These are phyloP conservation scores for Cistogaster globosa DNA, from an alignment of 2,888 invertebrate genomes.

Conservation along the genomic window DNA sequence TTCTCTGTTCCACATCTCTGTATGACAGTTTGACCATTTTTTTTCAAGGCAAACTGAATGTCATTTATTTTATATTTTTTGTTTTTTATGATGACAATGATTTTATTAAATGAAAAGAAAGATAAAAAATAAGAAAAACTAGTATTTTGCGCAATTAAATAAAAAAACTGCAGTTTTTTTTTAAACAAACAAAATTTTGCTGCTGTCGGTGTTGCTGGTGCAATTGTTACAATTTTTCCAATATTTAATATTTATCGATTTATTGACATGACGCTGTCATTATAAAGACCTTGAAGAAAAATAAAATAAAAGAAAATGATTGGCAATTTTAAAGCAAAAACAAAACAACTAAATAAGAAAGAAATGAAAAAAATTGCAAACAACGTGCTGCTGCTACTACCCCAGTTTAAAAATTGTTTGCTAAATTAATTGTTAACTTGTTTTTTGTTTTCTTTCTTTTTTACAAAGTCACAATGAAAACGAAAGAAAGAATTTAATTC, in stretches of 20 bases:
- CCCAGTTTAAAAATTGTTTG: constrained; percentile 43
- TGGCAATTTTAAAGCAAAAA: constrained; percentile 9
- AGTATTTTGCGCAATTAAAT: too few relatives aligned
- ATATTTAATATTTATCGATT: constrained; percentile 56
- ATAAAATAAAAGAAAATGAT: constrained; percentile 21
- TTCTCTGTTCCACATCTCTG: too few relatives aligned
- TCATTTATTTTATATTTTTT: too few relatives aligned
- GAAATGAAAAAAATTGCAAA: background rate
- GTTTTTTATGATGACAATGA: too few relatives aligned
- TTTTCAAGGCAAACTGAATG: too few relatives aligned
- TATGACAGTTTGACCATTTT: too few relatives aligned
- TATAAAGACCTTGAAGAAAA: constrained; percentile 52
- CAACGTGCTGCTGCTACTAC: constrained; percentile 16
- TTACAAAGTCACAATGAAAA: background rate
- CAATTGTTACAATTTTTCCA: constrained; percentile 7
- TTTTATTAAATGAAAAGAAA: too few relatives aligned
- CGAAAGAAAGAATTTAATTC: constrained; percentile 1
- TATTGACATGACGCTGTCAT: constrained; percentile 49
- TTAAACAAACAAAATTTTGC: background rate
- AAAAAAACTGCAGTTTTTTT: background rate
- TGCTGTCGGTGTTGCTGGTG: background rate
- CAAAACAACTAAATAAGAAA: background rate
- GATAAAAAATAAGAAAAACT: too few relatives aligned
- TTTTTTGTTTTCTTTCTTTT: background rate
- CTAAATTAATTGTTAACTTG: constrained; percentile 32